Evolutionary conservation across 2,797 vertebrate species (phyloP), one percentile per base, ranked within the genome.

Genomic region (Microtus agrestis): DNA sequence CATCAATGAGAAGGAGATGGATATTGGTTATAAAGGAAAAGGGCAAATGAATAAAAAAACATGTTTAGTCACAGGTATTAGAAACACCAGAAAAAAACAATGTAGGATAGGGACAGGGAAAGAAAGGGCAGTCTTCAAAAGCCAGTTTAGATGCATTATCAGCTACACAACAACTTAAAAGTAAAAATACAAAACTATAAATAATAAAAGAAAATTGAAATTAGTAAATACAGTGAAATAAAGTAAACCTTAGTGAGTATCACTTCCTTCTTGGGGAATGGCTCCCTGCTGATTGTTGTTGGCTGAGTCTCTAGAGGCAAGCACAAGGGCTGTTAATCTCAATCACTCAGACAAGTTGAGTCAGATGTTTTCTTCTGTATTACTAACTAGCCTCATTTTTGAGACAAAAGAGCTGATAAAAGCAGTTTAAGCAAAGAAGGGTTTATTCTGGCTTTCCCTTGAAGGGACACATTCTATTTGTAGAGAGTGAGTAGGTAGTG

Each of bases 221-320:
- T 46, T 65, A 84, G 15, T 43, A 21, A 65, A 69, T 67, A 25
- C 31, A 13, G 2, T 51, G 31, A n/a, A 1, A 23, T 13, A 25
- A 51, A 67, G 21, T 69, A 51, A 29, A 51, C 21, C 2, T 71
- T n/a, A 37, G 27, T 4, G 14, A 31, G 46, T n/a, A 54, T 54
- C 65, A 71, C 23, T 37, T 87, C 34, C n/a, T 51, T 4, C 34
- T 87, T 71, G 23, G 13, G 23, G 12, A 86, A 27, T 51, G 6
- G 0, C 27, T 48, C 1, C 0, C 19, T 21, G 34, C 21, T 46
- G 11, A 54, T 51, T n/a, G 2, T 2, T 37, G n/a, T 71, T 37
- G 84, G 21, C 14, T 17, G 31, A 10, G 48, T 29, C 23, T 71
- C 46, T 54, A 71, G 1, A 69, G 34, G 65, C 21, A n/a, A 37